Percentiles rank a stretch among this genome's conserved stretches.
phyloP scores from a whole-genome alignment of 2,113 vertebrate species.

The Sebastes schlegelii region DNA sequence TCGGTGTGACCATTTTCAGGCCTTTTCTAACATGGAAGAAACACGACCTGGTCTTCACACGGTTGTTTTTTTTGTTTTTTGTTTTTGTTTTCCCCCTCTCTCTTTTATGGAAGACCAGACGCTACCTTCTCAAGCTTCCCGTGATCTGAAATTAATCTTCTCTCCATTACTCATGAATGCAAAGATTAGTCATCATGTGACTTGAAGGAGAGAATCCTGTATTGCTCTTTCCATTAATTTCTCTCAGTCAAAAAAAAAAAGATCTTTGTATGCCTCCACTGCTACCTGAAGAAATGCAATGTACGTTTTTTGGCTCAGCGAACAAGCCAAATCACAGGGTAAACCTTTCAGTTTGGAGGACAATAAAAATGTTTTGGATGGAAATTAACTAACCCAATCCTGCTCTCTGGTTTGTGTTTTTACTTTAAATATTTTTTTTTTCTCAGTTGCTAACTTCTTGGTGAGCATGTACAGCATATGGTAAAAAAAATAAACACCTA shows the following conservation, averaged over 20 bases:
- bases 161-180: constrained; percentile 76
- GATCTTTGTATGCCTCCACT: constrained; percentile 76
- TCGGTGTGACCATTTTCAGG: constrained; percentile 52
- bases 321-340: constrained; percentile 76
- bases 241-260: constrained; percentile 54
- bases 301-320: constrained; percentile 75
- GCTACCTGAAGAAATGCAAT: constrained; percentile 80
- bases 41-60: constrained; percentile 36
- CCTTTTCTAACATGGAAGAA: constrained; percentile 61
- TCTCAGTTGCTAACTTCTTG: constrained; percentile 50
- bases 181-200: constrained; percentile 74
- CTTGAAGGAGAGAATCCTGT: constrained; percentile 73
- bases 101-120: constrained; percentile 57
- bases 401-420: constrained; percentile 60
- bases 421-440: background rate
- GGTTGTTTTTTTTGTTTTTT: constrained; percentile 33
- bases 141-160: constrained; percentile 70
- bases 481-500: constrained; percentile 60
- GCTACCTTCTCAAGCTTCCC: constrained; percentile 68
- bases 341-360: constrained; percentile 79
- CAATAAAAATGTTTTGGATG: constrained; percentile 83
- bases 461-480: constrained; percentile 56
- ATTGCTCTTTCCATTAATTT: constrained; percentile 72
- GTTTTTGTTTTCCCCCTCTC: background rate
- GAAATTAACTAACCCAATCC: constrained; percentile 76